A percentile compares a stretch with the other conserved stretches of the same genome.
These are phyloP conservation scores for Athene cunicularia DNA, from an alignment of 2,113 vertebrate species.

Conservation along the genomic window DNA sequence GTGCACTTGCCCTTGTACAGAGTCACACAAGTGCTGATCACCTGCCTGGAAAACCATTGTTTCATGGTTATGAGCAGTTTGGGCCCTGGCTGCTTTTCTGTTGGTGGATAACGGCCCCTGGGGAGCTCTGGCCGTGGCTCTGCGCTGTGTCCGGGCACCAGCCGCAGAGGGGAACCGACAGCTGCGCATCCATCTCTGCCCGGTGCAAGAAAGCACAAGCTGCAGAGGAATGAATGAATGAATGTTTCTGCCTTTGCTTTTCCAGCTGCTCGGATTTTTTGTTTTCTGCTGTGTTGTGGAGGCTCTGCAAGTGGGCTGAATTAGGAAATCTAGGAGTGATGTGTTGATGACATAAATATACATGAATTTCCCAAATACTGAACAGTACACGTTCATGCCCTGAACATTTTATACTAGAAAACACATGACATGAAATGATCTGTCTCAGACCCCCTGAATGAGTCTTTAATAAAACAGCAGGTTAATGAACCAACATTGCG, in stretches of 20 bases:
- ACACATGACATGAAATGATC: neutral
- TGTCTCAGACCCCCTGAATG: neutral
- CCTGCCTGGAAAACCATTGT: neutral
- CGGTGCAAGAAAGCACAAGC: accelerated
- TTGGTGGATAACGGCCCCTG: accelerated
- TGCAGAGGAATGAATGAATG: neutral
- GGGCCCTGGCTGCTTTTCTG: neutral
- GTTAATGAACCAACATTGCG: neutral
- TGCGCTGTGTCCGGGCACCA: accelerated
- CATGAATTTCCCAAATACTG: neutral
- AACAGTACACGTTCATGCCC: neutral
- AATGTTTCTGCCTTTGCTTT: neutral
- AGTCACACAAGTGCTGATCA: neutral
- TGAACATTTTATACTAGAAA: neutral
- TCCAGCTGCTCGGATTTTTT: neutral
- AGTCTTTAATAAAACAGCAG: neutral
- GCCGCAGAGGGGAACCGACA: neutral
- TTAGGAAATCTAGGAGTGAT: neutral
- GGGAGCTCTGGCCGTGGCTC: neutral
- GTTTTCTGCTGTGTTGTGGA: neutral
- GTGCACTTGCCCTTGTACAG: neutral
- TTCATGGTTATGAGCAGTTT: neutral
- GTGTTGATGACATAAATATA: neutral
- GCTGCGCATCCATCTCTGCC: neutral
- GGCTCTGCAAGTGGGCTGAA: neutral